Conservation (phyloP, 2,797 vertebrate species). For the Myotis pilosus region DNA sequence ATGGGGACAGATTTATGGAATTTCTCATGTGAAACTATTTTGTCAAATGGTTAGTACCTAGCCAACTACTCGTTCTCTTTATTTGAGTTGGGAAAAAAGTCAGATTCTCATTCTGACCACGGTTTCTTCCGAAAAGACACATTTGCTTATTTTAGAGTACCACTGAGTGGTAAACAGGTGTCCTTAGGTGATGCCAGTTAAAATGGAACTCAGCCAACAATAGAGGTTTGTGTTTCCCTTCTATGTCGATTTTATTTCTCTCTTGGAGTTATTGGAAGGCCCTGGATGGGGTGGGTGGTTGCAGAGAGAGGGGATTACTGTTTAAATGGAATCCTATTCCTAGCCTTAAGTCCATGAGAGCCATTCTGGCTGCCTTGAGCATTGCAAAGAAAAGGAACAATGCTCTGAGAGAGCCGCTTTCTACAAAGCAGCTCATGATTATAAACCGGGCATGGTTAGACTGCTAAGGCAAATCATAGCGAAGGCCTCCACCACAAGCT, state of each 20-base stretch:
- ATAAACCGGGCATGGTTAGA: conserved; percentile 83
- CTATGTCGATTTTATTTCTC: background rate
- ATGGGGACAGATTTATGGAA: background rate
- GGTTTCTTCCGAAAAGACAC: conserved; percentile 73
- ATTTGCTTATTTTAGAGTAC: conserved; percentile 58
- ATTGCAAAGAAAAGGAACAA: conserved; percentile 77
- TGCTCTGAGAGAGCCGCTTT: conserved; percentile 82
- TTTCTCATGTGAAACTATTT: conserved; percentile 7
- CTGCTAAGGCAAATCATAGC: conserved; percentile 84
- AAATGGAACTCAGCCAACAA: conserved; percentile 14
- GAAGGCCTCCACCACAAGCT: conserved; percentile 73
- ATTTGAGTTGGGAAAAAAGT: conserved; percentile 55
- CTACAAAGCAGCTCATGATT: conserved; percentile 85
- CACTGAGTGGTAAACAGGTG: conserved; percentile 61
- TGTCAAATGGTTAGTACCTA: background rate
- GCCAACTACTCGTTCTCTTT: background rate
- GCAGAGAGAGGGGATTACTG: conserved; percentile 74
- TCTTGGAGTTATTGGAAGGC: conserved; percentile 45
- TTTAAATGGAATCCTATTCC: conserved; percentile 79
- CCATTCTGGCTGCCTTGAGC: conserved; percentile 79
- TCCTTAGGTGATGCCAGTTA: background rate
- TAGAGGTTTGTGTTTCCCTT: conserved; percentile 36
- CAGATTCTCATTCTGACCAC: conserved; percentile 73
- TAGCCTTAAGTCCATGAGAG: conserved; percentile 74
- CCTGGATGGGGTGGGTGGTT: conserved; percentile 60